Base-by-base conservation (phyloP, 37 sponge, comb jelly and placozoan species). In the Beroe ovata region DNA sequence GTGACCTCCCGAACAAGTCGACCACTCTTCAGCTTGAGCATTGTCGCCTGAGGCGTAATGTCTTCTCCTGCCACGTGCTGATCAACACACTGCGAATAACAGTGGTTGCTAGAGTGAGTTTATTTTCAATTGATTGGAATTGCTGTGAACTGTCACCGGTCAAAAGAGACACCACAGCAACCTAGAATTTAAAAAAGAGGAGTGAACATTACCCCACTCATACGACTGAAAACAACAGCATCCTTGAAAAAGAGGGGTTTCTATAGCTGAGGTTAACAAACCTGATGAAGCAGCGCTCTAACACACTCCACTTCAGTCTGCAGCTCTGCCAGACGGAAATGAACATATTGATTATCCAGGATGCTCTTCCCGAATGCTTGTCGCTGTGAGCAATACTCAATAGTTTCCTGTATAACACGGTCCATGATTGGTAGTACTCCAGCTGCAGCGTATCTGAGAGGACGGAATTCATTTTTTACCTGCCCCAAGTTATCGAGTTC, bases 21-120 rank as follows among this genome's bases (percentile, higher is more conserved):
- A 34, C 95, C 95, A 39, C 93, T 93, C 92, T 97, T 97, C 64
- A 97, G 90, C 89, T 97, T 97, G 33, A 92, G 93, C 97, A 97
- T 97, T 4, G 97, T 94, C 11, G 97, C 97, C 28, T 95, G 91
- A 61, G 91, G 93, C 0, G 97, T 97, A 59, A 93, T 90, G 72
- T 97, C 93, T 25, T 77, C 84, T 6, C 84, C 84, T 21, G 84
- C 84, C 8, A 77, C 84, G 41, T 77, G 84, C 54, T 77, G 84
- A 11, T 77, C 47, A 4, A 77, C 84, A 77, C 84, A 77, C 84
- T 77, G 84, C n/a, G n/a, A n/a, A n/a, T n/a, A n/a, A n/a, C n/a
- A n/a, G n/a, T n/a, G n/a, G n/a, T n/a, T n/a, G n/a, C n/a, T n/a
- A n/a, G n/a, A n/a, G n/a, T n/a, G n/a, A n/a, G n/a, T n/a, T n/a